Percentiles rank a stretch among this genome's conserved stretches.
Evolutionary conservation across 2,113 vertebrate species (phyloP).

Genomic region (Microcebus jonahi): DNA sequence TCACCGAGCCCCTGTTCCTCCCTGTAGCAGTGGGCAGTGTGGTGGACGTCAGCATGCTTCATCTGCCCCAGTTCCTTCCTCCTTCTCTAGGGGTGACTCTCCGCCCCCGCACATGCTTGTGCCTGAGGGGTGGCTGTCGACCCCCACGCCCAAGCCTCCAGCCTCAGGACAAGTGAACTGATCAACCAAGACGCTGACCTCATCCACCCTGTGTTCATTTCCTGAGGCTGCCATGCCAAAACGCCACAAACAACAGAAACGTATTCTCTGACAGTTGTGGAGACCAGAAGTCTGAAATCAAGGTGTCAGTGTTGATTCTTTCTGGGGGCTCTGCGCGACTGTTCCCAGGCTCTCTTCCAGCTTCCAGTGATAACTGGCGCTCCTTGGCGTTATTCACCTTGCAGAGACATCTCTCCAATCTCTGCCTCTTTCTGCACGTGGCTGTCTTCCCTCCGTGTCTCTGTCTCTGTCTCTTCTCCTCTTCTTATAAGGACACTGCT

Average conservation of each 20-base stretch:
- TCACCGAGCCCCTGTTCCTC: neutral
- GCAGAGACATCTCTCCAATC: neutral
- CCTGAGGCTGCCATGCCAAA: neutral
- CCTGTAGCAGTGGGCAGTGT: neutral
- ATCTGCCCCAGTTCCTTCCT: neutral
- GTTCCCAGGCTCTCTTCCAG: neutral
- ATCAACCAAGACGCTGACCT: neutral
- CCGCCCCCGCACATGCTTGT: neutral
- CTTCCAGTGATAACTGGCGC: neutral
- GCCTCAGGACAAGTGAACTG: neutral
- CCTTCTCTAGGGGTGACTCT: neutral
- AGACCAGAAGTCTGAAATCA: neutral
- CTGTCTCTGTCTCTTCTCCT: neutral
- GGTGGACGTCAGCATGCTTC: neutral
- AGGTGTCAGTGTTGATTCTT: neutral
- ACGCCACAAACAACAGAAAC: neutral
- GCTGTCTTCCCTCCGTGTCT: neutral
- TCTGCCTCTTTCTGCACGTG: neutral
- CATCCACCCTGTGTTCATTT: rapidly evolving
- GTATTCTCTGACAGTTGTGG: neutral
- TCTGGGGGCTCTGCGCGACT: neutral
- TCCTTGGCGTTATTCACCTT: neutral
- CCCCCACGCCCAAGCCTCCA: neutral
- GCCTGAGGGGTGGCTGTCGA: rapidly evolving
- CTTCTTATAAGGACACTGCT: neutral